A percentile compares a stretch with the other conserved stretches of the same genome.
Conservation (phyloP, 2,888 invertebrate genomes). For the Cephus nigrinus region DNA sequence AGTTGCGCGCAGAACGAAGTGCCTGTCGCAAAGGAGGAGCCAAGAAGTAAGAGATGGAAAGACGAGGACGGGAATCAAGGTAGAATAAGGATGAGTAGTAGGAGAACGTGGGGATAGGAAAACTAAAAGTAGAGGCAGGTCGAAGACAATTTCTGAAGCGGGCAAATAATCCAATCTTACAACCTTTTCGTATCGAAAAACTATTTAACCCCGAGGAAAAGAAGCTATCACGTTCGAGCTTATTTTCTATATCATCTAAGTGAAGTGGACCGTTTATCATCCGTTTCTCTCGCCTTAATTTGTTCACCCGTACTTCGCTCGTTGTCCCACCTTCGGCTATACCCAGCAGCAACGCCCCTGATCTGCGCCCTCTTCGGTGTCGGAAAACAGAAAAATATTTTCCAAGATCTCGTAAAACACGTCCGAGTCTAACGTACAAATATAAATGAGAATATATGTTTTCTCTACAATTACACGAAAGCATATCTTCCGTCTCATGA, state of each 20-base stretch:
- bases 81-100: too few species aligned
- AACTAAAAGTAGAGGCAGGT: not conserved
- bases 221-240: not conserved
- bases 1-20: not conserved
- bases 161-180: not conserved
- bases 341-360: not conserved
- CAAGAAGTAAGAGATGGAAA: not conserved
- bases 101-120: too few species aligned
- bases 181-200: not conserved
- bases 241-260: not conserved
- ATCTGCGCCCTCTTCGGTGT: not conserved
- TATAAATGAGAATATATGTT: not conserved
- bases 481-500: not conserved
- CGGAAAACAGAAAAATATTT: not conserved
- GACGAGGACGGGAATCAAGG: not conserved
- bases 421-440: not conserved
- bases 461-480: not conserved
- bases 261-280: not conserved
- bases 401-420: not conserved
- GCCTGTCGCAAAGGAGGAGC: not conserved
- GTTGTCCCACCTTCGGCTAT: not conserved
- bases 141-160: not conserved
- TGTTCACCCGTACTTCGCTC: not conserved
- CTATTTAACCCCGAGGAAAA: not conserved
- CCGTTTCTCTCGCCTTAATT: not conserved